These are phyloP conservation scores for Sebastes taczanowskii DNA, from an alignment of 2,797 vertebrate species.

Conservation along the genomic window DNA sequence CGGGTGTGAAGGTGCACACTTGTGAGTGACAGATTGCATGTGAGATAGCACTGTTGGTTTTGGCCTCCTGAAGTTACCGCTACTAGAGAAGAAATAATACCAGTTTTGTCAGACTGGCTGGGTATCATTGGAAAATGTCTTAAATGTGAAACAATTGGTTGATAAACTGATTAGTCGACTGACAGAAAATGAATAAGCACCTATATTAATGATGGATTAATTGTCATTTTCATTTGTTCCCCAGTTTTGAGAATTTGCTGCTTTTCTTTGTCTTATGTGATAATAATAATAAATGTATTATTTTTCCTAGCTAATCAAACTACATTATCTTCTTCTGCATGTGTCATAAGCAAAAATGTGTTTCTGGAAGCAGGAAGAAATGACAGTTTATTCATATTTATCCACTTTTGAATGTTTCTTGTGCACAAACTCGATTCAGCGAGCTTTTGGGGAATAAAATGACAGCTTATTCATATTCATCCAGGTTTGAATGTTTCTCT, in stretches of 20 bases:
- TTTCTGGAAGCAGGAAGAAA: too few relatives aligned
- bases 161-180: background rate
- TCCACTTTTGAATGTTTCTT: too few relatives aligned
- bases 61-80: background rate
- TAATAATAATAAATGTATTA: background rate
- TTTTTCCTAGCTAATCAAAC: background rate
- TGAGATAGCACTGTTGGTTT: background rate
- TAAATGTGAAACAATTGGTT: background rate
- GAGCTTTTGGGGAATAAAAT: too few relatives aligned
- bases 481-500: too few relatives aligned
- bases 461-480: too few relatives aligned
- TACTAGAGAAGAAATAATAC: background rate
- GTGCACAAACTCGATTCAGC: too few relatives aligned
- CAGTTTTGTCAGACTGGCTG: background rate
- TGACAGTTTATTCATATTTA: too few relatives aligned
- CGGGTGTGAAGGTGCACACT: background rate
- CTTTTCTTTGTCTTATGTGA: background rate
- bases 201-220: background rate
- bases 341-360: too few relatives aligned
- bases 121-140: background rate
- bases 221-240: background rate
- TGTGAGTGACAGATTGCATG: background rate
- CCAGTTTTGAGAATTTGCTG: background rate
- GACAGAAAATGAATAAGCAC: background rate
- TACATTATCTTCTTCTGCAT: too few relatives aligned